Base-by-base conservation (phyloP, 2,888 invertebrate species). In the Plebejus melissa region DNA sequence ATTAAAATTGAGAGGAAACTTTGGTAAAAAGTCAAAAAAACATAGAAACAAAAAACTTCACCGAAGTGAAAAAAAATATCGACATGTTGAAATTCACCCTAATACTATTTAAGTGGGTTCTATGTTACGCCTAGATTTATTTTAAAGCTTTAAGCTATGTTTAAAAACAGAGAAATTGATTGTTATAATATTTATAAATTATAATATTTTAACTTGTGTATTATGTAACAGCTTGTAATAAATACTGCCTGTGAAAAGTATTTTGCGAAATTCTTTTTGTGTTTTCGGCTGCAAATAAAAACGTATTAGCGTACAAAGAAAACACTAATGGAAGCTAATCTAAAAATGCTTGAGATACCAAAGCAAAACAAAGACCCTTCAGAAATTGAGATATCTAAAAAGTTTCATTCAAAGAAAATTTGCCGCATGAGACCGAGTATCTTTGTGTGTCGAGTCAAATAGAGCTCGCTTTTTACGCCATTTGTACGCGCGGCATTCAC, bases 281-380 rank as follows among this genome's bases (percentile, higher is more conserved):
- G 32, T 65, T 65, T 65, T 36, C 65, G 32, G 36, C 1, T 65
- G 16, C 65, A 65, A 65, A 32, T 65, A 36, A 16, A 58, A 65
- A 32, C 13, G 65, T 65, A 16, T 65, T 36, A 36, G 32, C 32
- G 65, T 65, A 65, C 32, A 65, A 36, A 65, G 65, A 65, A 16
- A 65, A 32, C 65, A 65, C 13, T 65, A 36, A 65, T 65, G 36
- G 32, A 32, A 65, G 65, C 65, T 65, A 65, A 65, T 65, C 65
- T 65, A 65, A 65, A 65, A 65, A 65, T 65, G 32, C 32, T 65
- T 65, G 65, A 65, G 65, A 65, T 65, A 65, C 65, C 32, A 36
- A 36, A 32, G 32, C 65, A 65, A 65, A 65, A 65, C 60, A 65
- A 65, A 36, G 13, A 65, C 65, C 65, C 36, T 65, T 65, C 32